Evolutionary conservation across 2,888 invertebrate genomes (phyloP), one percentile per base, ranked within the genome.

Genomic region (Panorpa germanica): DNA sequence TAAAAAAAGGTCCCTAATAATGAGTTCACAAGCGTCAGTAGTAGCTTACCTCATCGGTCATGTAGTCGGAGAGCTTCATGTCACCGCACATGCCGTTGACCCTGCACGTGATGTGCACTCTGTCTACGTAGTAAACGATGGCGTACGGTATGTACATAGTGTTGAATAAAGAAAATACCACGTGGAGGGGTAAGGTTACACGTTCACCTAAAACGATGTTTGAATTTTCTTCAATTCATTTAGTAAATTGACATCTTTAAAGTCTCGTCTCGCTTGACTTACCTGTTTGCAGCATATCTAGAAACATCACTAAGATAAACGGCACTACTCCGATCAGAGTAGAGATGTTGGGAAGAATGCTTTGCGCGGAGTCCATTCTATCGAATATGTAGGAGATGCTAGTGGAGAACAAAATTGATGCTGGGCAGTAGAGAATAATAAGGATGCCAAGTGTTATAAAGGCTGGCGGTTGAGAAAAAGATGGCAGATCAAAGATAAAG

Each of bases 91-190:
- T 61, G 13, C 63, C 64, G 33, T 69, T 68, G n/a, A 74, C 60
- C 32, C 70, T 68, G 46, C 77, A 77, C 47, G 70, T 67, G 11
- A 74, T 45, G 44, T 75, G 72, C 20, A 82, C 77, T 41, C 77
- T 67, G 48, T 77, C 75, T 27, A 82, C 73, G 47, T 74, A 82
- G 47, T 82, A 82, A 28, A 85, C 64, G 27, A 77, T 71, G 8
- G 82, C 82, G 47, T 77, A 81, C 2, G 83, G 78, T 39, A 76
- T 65, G 49, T 85, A 85, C 63, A 80, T 71, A 17, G 81, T 75
- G 46, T 80, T 72, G 32, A 77, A 43, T 29, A 80, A 55, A 36
- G 74, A 72, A 45, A 81, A 78, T 23, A 77, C 55, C 18, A 69
- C 55, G 48, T 85, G 83, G 5, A 81, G 55, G 27, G 65, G 60